These are phyloP conservation scores for Coccyzus lansbergi DNA, from an alignment of 2,797 vertebrate genomes.

Conservation along the genomic window DNA sequence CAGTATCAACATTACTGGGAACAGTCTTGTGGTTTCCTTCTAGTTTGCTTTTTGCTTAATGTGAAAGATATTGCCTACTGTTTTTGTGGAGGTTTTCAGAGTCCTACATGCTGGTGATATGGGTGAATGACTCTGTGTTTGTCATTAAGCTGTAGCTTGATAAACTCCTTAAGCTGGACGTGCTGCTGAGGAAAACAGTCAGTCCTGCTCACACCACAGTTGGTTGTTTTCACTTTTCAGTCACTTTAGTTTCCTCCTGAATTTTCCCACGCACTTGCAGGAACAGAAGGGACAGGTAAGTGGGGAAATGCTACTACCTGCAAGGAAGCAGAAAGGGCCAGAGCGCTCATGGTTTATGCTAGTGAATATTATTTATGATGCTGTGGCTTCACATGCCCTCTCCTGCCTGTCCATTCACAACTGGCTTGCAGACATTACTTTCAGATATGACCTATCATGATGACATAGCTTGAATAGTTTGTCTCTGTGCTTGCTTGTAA, in stretches of 20 bases:
- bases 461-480: not conserved
- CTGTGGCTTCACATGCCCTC: not conserved
- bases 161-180: not conserved
- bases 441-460: not conserved
- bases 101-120: not conserved
- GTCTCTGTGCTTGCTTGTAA: not conserved
- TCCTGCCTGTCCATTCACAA: not conserved
- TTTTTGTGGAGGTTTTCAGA: not conserved
- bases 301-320: not conserved
- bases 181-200: not conserved
- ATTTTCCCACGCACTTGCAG: not conserved
- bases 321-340: not conserved
- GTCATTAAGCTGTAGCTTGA: not conserved
- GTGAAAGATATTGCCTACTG: not conserved
- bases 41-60: not conserved
- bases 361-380: not conserved
- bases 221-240: not conserved
- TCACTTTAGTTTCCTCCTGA: not conserved
- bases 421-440: accelerated
- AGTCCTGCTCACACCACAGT: not conserved
- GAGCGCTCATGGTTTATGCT: not conserved
- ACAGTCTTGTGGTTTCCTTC: not conserved
- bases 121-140: not conserved
- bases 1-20: not conserved
- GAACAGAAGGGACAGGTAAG: not conserved